A percentile compares a stretch with the other conserved stretches of the same genome.
These are phyloP conservation scores for Tenrec ecaudatus DNA, from an alignment of 2,113 vertebrate genomes.

Conservation along the genomic window DNA sequence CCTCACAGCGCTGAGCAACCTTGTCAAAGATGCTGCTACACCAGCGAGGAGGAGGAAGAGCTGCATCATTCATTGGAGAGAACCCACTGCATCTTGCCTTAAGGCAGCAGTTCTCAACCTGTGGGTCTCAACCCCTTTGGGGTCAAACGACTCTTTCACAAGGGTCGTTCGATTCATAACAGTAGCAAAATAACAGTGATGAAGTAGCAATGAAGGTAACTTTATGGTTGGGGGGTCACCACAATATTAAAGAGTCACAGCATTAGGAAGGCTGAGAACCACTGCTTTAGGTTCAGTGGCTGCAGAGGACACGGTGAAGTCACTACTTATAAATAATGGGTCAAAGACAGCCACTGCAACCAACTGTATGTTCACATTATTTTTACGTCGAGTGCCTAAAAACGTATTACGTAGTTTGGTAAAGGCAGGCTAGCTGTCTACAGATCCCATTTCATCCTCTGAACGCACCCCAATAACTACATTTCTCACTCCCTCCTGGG, in stretches of 20 bases:
- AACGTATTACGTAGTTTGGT: too few species aligned
- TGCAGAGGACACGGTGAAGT: neutral
- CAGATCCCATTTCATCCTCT: neutral
- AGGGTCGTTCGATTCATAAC: too few species aligned
- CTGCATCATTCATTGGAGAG: neutral
- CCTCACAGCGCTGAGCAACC: neutral
- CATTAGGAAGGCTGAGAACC: too few species aligned
- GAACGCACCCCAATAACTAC: neutral
- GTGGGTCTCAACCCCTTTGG: neutral
- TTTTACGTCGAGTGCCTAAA: too few species aligned
- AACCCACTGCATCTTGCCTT: neutral
- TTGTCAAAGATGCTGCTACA: slow-evolving; percentile 8
- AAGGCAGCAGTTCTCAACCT: neutral
- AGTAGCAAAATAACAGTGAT: too few species aligned
- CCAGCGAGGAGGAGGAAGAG: neutral
- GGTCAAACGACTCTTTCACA: too few species aligned
- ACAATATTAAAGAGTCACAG: too few species aligned
- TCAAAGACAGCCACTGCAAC: neutral
- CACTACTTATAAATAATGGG: neutral
- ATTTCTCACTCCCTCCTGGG: neutral
- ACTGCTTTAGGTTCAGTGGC: too few species aligned
- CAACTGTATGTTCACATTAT: too few species aligned
- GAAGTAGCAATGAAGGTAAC: too few species aligned
- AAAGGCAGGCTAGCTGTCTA: neutral
- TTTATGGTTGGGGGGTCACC: too few species aligned